phyloP scores from a whole-genome alignment of 1,140 invertebrate species.

The Sitophilus oryzae region DNA sequence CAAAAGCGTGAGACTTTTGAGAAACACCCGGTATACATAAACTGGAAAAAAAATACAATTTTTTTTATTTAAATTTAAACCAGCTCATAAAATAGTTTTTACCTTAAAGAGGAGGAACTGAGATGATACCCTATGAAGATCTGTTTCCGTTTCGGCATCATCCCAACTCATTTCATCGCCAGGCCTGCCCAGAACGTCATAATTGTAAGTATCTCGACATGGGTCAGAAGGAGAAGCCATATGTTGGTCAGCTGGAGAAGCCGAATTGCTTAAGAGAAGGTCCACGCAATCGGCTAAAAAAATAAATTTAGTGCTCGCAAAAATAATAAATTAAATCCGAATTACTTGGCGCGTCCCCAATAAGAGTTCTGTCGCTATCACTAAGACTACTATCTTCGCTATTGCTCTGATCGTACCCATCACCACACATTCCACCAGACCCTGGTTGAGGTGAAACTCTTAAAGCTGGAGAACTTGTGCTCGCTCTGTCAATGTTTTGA shows the following conservation, averaged over 20 bases:
- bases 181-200: slow-evolving; percentile 34
- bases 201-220: slow-evolving; percentile 36
- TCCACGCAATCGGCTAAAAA: slow-evolving; percentile 35
- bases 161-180: slow-evolving; percentile 40
- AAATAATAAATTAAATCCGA: not conserved
- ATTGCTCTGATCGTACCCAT: slow-evolving; percentile 56
- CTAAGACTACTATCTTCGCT: slow-evolving; percentile 74
- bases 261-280: slow-evolving; percentile 33
- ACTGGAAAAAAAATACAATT: too few relatives aligned
- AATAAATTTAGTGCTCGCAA: not conserved
- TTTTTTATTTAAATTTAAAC: too few relatives aligned
- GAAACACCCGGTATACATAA: too few relatives aligned
- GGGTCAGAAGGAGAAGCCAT: slow-evolving; percentile 39
- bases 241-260: slow-evolving; percentile 41
- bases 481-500: slow-evolving; percentile 24
- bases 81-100: too few relatives aligned
- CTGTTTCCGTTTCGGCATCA: slow-evolving; percentile 26
- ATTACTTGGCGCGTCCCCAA: slow-evolving; percentile 55
- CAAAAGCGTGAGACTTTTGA: too few relatives aligned
- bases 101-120: slow-evolving; percentile 38
- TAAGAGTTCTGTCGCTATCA: slow-evolving; percentile 66
- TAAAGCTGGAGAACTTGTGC: slow-evolving; percentile 30
- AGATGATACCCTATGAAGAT: slow-evolving; percentile 1
- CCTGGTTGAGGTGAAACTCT: slow-evolving; percentile 35
- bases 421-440: slow-evolving; percentile 29